Evolutionary conservation across 2,888 invertebrate species (phyloP), one percentile per base, ranked within the genome.

Genomic region (Trilocha varians): DNA sequence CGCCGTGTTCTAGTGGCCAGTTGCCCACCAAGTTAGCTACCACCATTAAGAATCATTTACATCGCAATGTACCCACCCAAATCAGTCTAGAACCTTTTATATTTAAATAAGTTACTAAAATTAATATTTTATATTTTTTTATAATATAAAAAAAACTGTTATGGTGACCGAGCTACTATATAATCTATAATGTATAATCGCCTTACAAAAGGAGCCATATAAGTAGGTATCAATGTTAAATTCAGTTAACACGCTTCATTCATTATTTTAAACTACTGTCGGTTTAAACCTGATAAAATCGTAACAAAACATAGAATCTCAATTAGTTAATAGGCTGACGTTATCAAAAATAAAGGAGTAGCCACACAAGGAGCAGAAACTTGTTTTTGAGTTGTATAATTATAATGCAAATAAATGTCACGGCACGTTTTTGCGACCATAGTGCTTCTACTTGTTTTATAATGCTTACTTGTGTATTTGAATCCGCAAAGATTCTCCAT

Each of bases 1-100:
- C 54, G 57, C 59, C 53, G 57, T 58, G 61, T 58, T 57, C 51
- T 25, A 25, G 25, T 25, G 25, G 49, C 52, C 42, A 43, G 41
- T 40, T 47, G 45, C 38, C 35, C 39, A 33, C 38, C 37, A 32
- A 41, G 40, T 17, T 16, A 9, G 25, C 25, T 5, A 25, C 25
- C 11, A 11, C 25, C 6, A 25, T 9, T 6, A 25, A 11, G 6
- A 3, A 25, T 25, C 2, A 25, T n/a, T n/a, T n/a, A n/a, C n/a
- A n/a, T n/a, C n/a, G n/a, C n/a, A n/a, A n/a, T n/a, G n/a, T n/a
- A n/a, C n/a, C n/a, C n/a, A n/a, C n/a, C n/a, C n/a, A n/a, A n/a
- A n/a, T n/a, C n/a, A n/a, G n/a, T n/a, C n/a, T n/a, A n/a, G n/a
- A n/a, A n/a, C n/a, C n/a, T n/a, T n/a, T n/a, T n/a, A n/a, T n/a